A percentile compares a stretch with the other conserved stretches of the same genome.
phyloP scores from a whole-genome alignment of 2,113 vertebrate genomes.

The Gymnarchus niloticus region DNA sequence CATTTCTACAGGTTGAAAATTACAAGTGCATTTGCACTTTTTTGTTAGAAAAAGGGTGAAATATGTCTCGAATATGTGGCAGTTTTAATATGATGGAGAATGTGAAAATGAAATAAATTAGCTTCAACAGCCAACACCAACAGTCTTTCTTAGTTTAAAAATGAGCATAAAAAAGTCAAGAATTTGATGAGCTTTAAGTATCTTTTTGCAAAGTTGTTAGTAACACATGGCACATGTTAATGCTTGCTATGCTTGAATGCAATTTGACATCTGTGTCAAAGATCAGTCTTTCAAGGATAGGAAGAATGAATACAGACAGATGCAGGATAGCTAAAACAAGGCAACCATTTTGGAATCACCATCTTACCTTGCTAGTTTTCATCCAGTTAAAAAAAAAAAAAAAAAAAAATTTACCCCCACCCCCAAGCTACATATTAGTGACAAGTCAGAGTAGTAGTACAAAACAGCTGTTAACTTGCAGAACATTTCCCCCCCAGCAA shows the following conservation, averaged over 20 bases:
- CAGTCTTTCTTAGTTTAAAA: not conserved
- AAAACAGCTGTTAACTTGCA: not conserved
- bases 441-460: not conserved
- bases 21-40: constrained; percentile 6
- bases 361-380: not conserved
- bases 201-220: not conserved
- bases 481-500: not conserved
- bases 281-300: not conserved
- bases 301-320: not conserved
- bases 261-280: not conserved
- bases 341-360: not conserved
- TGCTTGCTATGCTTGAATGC: not conserved
- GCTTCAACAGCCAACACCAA: not conserved
- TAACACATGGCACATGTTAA: not conserved
- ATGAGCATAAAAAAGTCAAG: not conserved
- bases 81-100: not conserved
- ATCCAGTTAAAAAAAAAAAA: not conserved
- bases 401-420: not conserved
- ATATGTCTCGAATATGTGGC: not conserved
- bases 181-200: not conserved
- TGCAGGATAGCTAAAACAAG: not conserved
- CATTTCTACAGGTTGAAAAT: not conserved
- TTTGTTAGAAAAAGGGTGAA: not conserved
- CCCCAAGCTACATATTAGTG: not conserved
- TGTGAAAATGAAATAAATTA: not conserved